A percentile compares a stretch with the other conserved stretches of the same genome.
These are phyloP conservation scores for Polyommatus icarus DNA, from an alignment of 2,888 invertebrate genomes.

Conservation along the genomic window DNA sequence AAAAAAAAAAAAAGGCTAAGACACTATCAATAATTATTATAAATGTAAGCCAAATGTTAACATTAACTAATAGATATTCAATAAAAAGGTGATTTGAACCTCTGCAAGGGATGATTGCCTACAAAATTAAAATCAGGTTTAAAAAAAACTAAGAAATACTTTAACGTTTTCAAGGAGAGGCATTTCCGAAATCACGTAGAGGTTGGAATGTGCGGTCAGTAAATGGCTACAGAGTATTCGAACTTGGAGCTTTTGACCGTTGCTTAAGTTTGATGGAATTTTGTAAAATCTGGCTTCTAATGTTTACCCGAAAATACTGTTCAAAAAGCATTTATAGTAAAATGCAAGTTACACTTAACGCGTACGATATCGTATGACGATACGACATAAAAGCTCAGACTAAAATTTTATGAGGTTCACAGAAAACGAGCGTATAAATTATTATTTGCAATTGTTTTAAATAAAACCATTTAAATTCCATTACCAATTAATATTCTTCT, in stretches of 20 bases:
- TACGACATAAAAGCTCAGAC: not conserved
- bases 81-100: too few species aligned
- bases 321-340: too few species aligned
- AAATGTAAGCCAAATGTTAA: too few species aligned
- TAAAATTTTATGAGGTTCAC: not conserved
- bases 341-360: too few species aligned
- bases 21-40: too few species aligned
- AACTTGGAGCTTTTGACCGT: not conserved
- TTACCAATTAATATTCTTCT: not conserved
- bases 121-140: not conserved
- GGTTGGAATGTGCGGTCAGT: constrained; percentile 18
- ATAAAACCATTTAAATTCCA: too few species aligned
- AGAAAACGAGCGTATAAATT: not conserved
- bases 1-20: too few species aligned
- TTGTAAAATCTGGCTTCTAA: not conserved
- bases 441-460: not conserved
- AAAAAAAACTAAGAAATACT: not conserved
- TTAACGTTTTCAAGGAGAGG: not conserved
- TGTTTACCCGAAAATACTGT: not conserved
- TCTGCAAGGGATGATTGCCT: not conserved
- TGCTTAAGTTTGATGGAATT: not conserved
- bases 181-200: not conserved
- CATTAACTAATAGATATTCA: too few species aligned
- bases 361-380: too few species aligned
- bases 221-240: constrained; percentile 6